Percentiles rank a stretch among this genome's conserved stretches.
phyloP scores from a whole-genome alignment of 92 coral and sea anemone genomes.

The Epizoanthus fatuus region DNA sequence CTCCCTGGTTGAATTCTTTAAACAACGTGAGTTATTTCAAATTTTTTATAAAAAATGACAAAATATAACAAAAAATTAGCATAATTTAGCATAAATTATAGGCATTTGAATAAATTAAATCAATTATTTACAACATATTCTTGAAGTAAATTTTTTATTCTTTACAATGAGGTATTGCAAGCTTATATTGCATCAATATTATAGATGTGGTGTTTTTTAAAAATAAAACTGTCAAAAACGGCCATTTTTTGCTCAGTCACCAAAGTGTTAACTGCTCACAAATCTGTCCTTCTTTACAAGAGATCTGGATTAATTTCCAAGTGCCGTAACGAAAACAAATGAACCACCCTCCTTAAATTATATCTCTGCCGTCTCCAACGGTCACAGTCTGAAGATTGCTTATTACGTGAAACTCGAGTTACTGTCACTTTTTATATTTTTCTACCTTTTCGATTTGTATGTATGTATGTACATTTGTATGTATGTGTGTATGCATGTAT shows the following conservation, averaged over 20 bases:
- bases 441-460: too few relatives aligned
- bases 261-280: too few relatives aligned
- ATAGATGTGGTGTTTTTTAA: conserved; percentile 4
- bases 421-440: too few relatives aligned
- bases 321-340: too few relatives aligned
- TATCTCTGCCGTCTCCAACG: too few relatives aligned
- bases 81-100: conserved; percentile 17
- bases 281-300: too few relatives aligned
- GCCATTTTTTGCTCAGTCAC: conserved; percentile 15
- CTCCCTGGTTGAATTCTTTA: conserved; percentile 6
- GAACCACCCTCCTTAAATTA: too few relatives aligned
- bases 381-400: too few relatives aligned
- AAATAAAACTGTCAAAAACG: conserved; percentile 11
- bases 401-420: too few relatives aligned
- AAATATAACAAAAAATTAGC: background rate
- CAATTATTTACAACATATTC: conserved; percentile 14
- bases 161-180: conserved; percentile 14
- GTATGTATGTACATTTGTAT: too few relatives aligned
- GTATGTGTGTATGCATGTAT: too few relatives aligned
- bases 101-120: background rate
- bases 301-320: too few relatives aligned
- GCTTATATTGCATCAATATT: background rate
- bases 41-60: background rate
- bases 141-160: conserved; percentile 14
- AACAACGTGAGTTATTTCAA: conserved; percentile 4